Percentiles rank a stretch among this genome's conserved stretches.
Conservation (phyloP, 2,113 vertebrate species). For the Callipepla californica region DNA sequence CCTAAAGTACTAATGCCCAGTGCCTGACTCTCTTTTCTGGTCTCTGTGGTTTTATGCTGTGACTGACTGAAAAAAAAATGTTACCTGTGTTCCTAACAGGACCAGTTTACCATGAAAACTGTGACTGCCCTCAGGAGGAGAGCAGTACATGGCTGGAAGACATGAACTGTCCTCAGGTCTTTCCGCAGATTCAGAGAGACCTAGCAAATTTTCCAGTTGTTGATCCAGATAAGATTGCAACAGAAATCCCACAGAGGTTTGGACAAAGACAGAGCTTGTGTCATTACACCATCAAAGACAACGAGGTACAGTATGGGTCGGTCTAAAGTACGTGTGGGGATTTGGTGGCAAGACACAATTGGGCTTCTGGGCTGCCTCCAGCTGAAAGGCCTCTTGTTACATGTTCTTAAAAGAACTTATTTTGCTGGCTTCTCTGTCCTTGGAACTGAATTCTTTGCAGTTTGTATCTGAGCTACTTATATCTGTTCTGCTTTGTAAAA, state of each 20-base stretch:
- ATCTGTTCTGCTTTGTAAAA: not conserved
- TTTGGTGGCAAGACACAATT: not conserved
- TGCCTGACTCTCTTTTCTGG: not conserved
- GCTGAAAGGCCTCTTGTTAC: not conserved
- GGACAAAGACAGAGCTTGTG: conserved; percentile 96
- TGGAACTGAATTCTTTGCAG: not conserved
- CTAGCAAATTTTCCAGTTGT: conserved; percentile 83
- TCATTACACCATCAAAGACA: conserved; percentile 96
- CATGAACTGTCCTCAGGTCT: conserved; percentile 89
- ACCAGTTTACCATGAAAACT: conserved; percentile 93
- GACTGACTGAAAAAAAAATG: not conserved
- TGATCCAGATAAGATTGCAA: conserved; percentile 88
- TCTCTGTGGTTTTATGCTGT: not conserved
- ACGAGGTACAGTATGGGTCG: conserved; percentile 81
- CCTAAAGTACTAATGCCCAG: not conserved
- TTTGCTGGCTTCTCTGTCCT: conserved; percentile 2
- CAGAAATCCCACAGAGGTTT: conserved; percentile 92
- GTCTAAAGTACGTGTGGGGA: not conserved
- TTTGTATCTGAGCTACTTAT: not conserved
- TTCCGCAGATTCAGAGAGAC: conserved; percentile 91
- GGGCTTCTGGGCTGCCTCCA: not conserved
- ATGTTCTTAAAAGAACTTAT: not conserved
- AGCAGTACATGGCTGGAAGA: conserved; percentile 83
- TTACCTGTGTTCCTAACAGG: conserved; percentile 75
- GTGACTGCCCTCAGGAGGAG: conserved; percentile 89